phyloP scores from a whole-genome alignment of 2,113 vertebrate species.

The Entelurus aequoreus region DNA sequence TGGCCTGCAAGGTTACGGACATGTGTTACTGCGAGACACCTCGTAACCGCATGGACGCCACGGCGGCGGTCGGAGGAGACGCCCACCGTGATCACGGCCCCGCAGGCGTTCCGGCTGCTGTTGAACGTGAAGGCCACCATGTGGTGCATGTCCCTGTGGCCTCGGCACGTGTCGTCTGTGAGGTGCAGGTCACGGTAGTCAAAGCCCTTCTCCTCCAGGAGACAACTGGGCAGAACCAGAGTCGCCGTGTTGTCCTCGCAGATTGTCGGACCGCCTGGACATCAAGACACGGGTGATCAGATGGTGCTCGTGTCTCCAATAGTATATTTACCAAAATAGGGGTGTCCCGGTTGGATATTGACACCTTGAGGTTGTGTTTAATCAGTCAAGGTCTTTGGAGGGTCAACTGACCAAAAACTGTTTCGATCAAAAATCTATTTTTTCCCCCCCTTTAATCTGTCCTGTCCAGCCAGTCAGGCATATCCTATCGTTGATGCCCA shows the following conservation, averaged over 20 bases:
- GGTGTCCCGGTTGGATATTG: too few species aligned
- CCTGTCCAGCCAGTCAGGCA: too few species aligned
- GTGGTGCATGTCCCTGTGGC: constrained; percentile 12
- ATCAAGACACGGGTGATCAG: background rate
- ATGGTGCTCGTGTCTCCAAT: background rate
- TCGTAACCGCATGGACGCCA: too few species aligned
- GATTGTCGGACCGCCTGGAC: constrained; percentile 14
- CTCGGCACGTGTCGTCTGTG: constrained; percentile 19
- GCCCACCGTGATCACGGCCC: constrained; percentile 15
- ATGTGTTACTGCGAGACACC: background rate
- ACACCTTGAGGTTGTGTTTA: too few species aligned
- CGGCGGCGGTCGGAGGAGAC: background rate
- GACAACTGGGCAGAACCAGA: constrained; percentile 13
- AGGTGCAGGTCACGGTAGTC: constrained; percentile 22
- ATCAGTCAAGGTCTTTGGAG: too few species aligned
- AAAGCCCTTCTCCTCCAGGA: constrained; percentile 13
- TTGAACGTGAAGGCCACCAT: constrained; percentile 21
- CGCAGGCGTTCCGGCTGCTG: constrained; percentile 8
- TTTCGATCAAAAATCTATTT: too few species aligned
- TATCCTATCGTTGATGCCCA: too few species aligned
- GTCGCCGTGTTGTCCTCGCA: constrained; percentile 1
- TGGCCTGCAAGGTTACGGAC: background rate
- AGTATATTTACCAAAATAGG: too few species aligned
- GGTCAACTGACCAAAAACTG: too few species aligned
- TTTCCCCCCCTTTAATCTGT: too few species aligned